Base-by-base conservation (phyloP, 2,888 invertebrate genomes). In the Platerodrilus igneus region DNA sequence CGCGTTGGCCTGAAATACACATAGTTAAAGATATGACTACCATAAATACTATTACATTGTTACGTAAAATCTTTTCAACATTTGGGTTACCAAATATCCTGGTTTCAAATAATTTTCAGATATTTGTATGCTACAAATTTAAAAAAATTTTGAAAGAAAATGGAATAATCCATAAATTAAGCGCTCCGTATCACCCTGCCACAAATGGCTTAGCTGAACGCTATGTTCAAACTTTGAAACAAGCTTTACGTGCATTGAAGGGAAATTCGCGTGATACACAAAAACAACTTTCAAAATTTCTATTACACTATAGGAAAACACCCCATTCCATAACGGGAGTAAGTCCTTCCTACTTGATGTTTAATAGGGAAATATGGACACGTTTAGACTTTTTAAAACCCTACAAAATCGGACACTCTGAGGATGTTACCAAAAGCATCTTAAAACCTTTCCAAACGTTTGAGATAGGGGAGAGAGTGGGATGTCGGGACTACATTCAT, bases 161-260 rank as follows among this genome's bases (percentile, higher is more conserved):
- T n/a, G n/a, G n/a, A n/a, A n/a, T n/a, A n/a, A n/a, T n/a, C 6
- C 7, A 7, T 5, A 19, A 19, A 19, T 7, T 7, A 7, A 19
- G 6, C 5, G 20, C 20, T 19, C 20, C 20, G 5, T 19, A 19
- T 7, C 5, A 19, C 20, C 20, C 20, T 7, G 20, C 20, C 7
- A 19, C 20, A 19, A 19, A 19, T 19, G 20, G 41, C 3, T 34
- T 37, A 32, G 41, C 34, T 4, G 41, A 45, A 31, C 26, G 36
- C 2, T 41, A 41, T 19, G 20, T 19, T 7, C 20, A 19, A 7
- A 19, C 20, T 19, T n/a, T n/a, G n/a, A n/a, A n/a, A n/a, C n/a
- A n/a, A n/a, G n/a, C n/a, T n/a, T n/a, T n/a, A n/a, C n/a, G n/a
- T n/a, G n/a, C n/a, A n/a, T n/a, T n/a, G n/a, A n/a, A n/a, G n/a